Evolutionary conservation across 2,888 invertebrate genomes (phyloP).

Genomic region (Caenorhabditis sp.): DNA sequence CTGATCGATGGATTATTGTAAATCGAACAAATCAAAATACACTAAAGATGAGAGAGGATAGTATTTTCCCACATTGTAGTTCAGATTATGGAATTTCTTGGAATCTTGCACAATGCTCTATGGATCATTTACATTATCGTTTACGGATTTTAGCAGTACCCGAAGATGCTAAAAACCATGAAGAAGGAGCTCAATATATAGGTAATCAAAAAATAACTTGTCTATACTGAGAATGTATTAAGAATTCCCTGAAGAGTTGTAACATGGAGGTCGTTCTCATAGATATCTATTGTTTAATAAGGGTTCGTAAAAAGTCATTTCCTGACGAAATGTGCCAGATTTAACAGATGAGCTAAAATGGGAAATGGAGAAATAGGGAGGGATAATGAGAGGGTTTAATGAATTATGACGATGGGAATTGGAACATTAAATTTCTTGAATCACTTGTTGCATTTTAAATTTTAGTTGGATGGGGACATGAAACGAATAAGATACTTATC

Average conservation of each 20-base stretch:
- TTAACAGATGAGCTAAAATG: conserved; percentile 33
- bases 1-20: conserved; percentile 40
- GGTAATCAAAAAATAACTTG: conserved; percentile 26
- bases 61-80: conserved; percentile 62
- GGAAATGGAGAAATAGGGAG: not conserved
- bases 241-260: not conserved
- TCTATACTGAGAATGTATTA: too few species aligned
- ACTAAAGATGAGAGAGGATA: conserved; percentile 49
- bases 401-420: not conserved
- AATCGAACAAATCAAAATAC: conserved; percentile 41
- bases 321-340: conserved; percentile 37
- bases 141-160: conserved; percentile 58
- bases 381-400: not conserved
- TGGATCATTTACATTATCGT: conserved; percentile 50
- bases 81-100: conserved; percentile 56
- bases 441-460: not conserved
- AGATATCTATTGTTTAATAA: conserved; percentile 33
- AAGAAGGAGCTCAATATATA: conserved; percentile 49
- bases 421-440: not conserved
- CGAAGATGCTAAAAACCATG: conserved; percentile 47
- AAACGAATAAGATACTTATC: too few species aligned
- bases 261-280: too few species aligned
- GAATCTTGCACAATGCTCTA: conserved; percentile 48
- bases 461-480: too few species aligned
- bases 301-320: conserved; percentile 13